Evolutionary conservation across 2,113 vertebrate species (phyloP), one percentile per base, ranked within the genome.

Genomic region (Sinocyclocheilus anshuiensis): DNA sequence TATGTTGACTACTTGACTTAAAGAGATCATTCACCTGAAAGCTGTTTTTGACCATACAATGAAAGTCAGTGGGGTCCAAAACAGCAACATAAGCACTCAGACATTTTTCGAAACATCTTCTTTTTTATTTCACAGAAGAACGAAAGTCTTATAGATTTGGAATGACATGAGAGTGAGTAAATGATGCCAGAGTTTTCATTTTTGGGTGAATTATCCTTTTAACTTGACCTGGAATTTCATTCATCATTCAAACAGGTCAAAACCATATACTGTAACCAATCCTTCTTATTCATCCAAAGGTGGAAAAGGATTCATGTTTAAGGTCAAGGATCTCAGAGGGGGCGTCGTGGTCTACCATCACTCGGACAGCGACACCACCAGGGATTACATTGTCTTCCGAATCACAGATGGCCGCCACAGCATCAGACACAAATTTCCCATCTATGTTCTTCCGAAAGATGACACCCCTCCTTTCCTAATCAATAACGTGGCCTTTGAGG

Each of bases 221-320:
- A 63, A 63, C 33, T 80, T 71, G 33, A 39, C 81, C 20, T 53
- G 29, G 6, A 72, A 53, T 75, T 36, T 76, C 1, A 86, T 59
- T 50, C 7, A 24, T 57, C 16, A 57, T 86, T 55, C 42, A 76
- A 42, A 15, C 18, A 6, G 22, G 22, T 11, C 42, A 16, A 20
- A 11, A 15, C 4, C 29, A 4, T 4, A 4, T n/a, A 33, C 9
- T 2, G 13, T 55, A 79, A 74, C 13, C 20, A 36, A 29, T 39
- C 45, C 8, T 67, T 45, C 50, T 63, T 48, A 6, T 78, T 81
- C 45, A 57, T 75, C 29, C 36, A 8, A 92, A 96, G 96, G 95
- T 81, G 92, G 92, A 81, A 95, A 96, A 92, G 96, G 91, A 42
- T 96, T 97, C 83, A 91, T 95, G 92, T 95, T 96, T 36, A 69